Conservation (phyloP, 2,797 vertebrate species). For the Mareca strepera region DNA sequence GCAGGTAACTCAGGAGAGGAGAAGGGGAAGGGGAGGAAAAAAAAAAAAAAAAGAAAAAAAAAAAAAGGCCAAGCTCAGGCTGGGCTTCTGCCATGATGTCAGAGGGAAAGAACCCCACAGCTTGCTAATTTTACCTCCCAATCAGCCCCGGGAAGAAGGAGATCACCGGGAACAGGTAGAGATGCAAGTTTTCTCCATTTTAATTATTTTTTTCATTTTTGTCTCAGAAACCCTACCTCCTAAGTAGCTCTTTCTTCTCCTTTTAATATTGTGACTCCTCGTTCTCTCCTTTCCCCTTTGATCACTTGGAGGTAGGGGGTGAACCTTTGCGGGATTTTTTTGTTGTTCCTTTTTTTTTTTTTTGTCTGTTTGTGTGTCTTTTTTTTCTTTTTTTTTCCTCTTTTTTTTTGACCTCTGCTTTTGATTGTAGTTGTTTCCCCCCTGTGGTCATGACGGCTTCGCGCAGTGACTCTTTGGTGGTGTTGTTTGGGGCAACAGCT, state of each 20-base stretch:
- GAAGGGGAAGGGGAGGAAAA: not conserved
- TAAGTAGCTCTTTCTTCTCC: conserved; percentile 66
- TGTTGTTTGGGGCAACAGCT: conserved; percentile 99
- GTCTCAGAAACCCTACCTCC: not conserved
- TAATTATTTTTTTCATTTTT: not conserved
- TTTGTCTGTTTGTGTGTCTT: conserved; percentile 24
- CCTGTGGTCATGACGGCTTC: conserved; percentile 93
- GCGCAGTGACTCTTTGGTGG: conserved; percentile 94
- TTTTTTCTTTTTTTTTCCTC: conserved; percentile 28
- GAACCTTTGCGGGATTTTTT: conserved; percentile 84
- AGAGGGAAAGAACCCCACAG: conserved; percentile 86
- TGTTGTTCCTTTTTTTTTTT: conserved; percentile 37
- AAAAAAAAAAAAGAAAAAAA: not conserved
- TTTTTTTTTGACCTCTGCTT: conserved; percentile 86
- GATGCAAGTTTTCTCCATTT: conserved; percentile 61
- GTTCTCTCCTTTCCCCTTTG: conserved; percentile 82
- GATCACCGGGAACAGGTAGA: conserved; percentile 89
- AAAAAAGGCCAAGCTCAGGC: conserved; percentile 13
- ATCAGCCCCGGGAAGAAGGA: conserved; percentile 87
- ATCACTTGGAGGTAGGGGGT: conserved; percentile 87
- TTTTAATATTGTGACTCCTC: conserved; percentile 72
- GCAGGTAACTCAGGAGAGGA: conserved; percentile 89
- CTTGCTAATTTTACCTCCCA: conserved; percentile 84
- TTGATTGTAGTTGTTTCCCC: conserved; percentile 94
- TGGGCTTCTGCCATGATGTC: conserved; percentile 88